Base-by-base conservation (phyloP, 2,113 vertebrate genomes). In the Hymenochirus boettgeri region DNA sequence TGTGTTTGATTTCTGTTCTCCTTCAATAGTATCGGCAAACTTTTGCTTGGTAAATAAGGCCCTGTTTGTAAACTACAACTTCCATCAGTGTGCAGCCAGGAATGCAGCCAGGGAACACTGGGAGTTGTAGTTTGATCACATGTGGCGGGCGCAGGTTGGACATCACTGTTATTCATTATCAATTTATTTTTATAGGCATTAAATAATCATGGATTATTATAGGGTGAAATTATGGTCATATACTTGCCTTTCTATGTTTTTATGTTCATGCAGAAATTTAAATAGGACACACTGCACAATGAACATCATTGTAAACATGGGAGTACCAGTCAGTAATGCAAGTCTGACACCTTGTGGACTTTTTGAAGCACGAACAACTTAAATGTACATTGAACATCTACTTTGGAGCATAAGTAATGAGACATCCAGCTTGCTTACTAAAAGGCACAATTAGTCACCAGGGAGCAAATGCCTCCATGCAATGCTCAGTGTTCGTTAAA, bases 321-420 rank as follows among this genome's bases (percentile, higher is more conserved):
- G n/a, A n/a, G n/a, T n/a, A n/a, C 4, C 12, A 9, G 27, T 37
- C 2, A 8, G 52, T 24, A 51, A 31, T 15, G 60, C 46, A 62
- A 50, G 47, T 51, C 47, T 62, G 31, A 46, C 60, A 62, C 22
- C 60, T 37, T 24, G 60, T 62, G 60, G 47, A 25, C 1, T 22
- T 48, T 48, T 4, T 3, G 6, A 23, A 22, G 21, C 46, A 48
- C 22, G 46, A 23, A 6, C 7, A 2, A 24, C 15, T 12, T 5
- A 33, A 35, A 24, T n/a, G 2, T 5, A 51, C 11, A 35, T 19
- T 52, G 11, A 21, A n/a, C 18, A 22, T 22, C 35, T 24, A 33
- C 12, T 33, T 51, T 22, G 8, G 29, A 24, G 27, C 27, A 51
- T n/a, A n/a, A n/a, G 22, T 18, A 29, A 62, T 24, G 29, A 62